Evolutionary conservation across 2,797 vertebrate species (phyloP).

Genomic region (Setipinna tenuifilis): DNA sequence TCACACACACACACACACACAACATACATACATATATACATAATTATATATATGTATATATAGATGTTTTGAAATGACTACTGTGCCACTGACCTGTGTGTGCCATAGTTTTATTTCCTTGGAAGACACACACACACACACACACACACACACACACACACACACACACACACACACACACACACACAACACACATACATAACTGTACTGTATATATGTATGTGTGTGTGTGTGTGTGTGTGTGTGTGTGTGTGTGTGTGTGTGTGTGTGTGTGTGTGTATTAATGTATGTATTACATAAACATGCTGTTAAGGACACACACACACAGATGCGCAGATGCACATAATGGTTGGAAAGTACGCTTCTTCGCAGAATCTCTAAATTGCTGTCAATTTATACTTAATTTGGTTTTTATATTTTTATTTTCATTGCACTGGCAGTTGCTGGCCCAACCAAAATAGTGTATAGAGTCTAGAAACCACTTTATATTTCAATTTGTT

Average conservation of each 20-base stretch:
- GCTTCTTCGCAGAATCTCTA: neutral
- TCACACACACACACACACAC: neutral
- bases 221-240: no score
- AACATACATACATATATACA: neutral
- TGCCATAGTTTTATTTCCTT: no score
- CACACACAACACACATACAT: no score
- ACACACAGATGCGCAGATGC: neutral
- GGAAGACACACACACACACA: no score
- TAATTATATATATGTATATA: no score
- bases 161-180: no score
- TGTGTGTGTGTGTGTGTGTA: no score
- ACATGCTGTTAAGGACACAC: neutral
- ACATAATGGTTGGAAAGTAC: neutral
- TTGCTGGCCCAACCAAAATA: slow-evolving; percentile 61
- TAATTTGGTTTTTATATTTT: neutral
- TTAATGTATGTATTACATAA: slow-evolving; percentile 6
- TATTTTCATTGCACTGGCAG: neutral
- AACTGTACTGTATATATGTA: no score
- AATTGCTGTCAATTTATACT: neutral
- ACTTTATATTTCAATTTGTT: slow-evolving; percentile 76
- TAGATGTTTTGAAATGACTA: no score
- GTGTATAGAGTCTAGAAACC: slow-evolving; percentile 61
- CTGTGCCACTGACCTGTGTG: no score
- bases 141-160: no score
- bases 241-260: no score